These are phyloP conservation scores for Xenopus tropicalis DNA, from an alignment of 2,113 vertebrate species.

Conservation along the genomic window DNA sequence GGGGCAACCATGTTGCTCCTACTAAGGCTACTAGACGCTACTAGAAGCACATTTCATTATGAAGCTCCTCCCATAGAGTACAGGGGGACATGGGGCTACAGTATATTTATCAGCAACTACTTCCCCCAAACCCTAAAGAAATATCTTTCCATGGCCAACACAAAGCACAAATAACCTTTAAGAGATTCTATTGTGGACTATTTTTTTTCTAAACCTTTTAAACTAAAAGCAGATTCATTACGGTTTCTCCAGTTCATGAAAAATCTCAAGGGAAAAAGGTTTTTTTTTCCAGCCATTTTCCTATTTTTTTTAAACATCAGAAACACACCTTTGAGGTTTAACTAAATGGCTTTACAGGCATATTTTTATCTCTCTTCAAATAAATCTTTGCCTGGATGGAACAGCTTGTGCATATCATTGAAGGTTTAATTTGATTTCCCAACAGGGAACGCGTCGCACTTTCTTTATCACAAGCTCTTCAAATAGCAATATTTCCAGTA, in stretches of 20 bases:
- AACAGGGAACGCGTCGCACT: not conserved
- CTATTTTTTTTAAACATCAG: conserved; percentile 41
- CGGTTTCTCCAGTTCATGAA: conserved; percentile 47
- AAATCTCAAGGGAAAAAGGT: conserved; percentile 45
- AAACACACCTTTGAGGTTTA: conserved; percentile 50
- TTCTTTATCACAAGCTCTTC: accelerated
- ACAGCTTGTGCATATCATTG: conserved; percentile 5
- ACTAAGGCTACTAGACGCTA: too few relatives aligned
- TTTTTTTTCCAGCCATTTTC: conserved; percentile 14
- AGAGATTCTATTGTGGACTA: not conserved
- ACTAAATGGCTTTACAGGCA: conserved; percentile 48
- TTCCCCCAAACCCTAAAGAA: too few relatives aligned
- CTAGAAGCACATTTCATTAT: too few relatives aligned
- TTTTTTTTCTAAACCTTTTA: not conserved
- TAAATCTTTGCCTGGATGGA: not conserved
- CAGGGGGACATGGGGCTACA: too few relatives aligned
- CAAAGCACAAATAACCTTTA: not conserved
- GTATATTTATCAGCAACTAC: too few relatives aligned
- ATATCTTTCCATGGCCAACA: not conserved
- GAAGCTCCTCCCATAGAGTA: too few relatives aligned
- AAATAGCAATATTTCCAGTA: not conserved
- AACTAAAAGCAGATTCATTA: conserved; percentile 10
- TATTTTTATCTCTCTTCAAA: conserved; percentile 29
- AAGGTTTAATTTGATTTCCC: conserved; percentile 22
- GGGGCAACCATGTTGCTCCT: too few relatives aligned